Evolutionary conservation across 2,797 vertebrate genomes (phyloP).

Genomic region (Liasis olivaceus): DNA sequence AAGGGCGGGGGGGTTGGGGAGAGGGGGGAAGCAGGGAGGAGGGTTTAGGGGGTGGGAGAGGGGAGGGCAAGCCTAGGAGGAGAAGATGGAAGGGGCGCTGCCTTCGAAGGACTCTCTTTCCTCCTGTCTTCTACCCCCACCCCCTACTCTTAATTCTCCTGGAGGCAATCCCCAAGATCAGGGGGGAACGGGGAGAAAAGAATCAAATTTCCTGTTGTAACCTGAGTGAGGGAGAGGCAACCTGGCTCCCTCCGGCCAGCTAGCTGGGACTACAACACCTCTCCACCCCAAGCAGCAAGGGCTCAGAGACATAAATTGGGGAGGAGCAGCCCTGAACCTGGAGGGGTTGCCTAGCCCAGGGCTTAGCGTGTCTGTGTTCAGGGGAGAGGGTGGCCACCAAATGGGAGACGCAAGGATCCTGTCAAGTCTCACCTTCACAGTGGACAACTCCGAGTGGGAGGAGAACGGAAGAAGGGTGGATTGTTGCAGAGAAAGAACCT

Average conservation of each 20-base stretch:
- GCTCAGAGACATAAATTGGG: background rate
- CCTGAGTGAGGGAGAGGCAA: background rate
- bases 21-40: background rate
- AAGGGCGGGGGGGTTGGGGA: background rate
- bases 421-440: background rate
- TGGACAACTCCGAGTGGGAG: background rate
- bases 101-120: background rate
- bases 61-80: background rate
- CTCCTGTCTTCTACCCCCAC: no score
- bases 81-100: background rate
- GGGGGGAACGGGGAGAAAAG: background rate
- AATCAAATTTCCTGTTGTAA: background rate
- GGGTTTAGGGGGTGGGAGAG: background rate
- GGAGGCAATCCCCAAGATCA: background rate
- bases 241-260: background rate
- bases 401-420: background rate
- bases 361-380: background rate
- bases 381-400: background rate
- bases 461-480: background rate
- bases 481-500: background rate
- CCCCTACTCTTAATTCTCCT: background rate
- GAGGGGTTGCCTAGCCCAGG: background rate
- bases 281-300: background rate
- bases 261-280: background rate
- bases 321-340: background rate